These are phyloP conservation scores for Apomyelois bistriatella DNA, from an alignment of 2,888 invertebrate genomes.

Conservation along the genomic window DNA sequence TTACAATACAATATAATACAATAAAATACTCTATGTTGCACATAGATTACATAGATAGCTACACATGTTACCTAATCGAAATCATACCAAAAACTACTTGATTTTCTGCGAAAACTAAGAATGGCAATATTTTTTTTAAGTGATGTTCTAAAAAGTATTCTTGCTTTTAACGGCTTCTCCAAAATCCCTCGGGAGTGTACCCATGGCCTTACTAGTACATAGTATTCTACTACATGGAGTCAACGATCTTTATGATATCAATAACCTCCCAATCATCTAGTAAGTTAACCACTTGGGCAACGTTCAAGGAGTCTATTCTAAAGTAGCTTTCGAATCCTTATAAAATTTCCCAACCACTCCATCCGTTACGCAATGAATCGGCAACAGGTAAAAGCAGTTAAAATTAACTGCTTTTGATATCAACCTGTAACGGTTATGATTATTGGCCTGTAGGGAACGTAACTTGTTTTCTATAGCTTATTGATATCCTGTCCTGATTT, in stretches of 20 bases:
- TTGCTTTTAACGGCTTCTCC: no score
- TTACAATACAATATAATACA: no score
- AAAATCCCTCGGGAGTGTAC: no score
- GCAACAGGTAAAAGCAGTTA: conserved; percentile 10
- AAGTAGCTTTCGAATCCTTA: conserved; percentile 2
- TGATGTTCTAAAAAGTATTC: no score
- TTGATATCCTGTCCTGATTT: not conserved
- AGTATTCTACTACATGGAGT: no score
- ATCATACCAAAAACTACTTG: no score
- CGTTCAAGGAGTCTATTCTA: not conserved
- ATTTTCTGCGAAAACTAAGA: no score
- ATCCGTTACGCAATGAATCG: conserved; percentile 4
- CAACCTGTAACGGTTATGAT: conserved; percentile 11
- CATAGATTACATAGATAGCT: no score
- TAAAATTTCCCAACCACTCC: conserved; percentile 1
- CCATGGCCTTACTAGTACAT: no score
- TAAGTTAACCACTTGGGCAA: not conserved
- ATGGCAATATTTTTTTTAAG: no score
- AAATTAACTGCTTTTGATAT: conserved; percentile 10
- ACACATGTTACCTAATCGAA: no score
- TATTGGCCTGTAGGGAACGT: conserved; percentile 5
- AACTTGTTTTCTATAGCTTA: not conserved
- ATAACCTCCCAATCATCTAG: not conserved
- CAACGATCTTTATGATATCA: not conserved
- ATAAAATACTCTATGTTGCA: no score